Evolutionary conservation across 2,113 vertebrate species (phyloP), one percentile per base, ranked within the genome.

Genomic region (Prunella fulvescens): DNA sequence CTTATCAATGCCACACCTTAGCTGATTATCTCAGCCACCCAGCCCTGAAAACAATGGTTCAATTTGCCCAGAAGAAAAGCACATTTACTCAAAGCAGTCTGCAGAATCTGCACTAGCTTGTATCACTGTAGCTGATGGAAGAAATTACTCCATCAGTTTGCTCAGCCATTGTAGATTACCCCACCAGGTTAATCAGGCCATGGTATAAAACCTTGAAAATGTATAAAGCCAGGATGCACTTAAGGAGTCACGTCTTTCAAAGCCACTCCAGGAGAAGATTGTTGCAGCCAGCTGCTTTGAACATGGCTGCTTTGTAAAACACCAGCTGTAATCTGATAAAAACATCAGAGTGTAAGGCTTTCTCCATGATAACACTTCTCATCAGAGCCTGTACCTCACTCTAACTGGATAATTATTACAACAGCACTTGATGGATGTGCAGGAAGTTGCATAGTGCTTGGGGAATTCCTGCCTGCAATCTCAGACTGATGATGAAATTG

Each of bases 321-420:
- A 82, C 19, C 72, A 85, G 65, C 57, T 69, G 26, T 70, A 96
- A 95, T 93, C 60, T 74, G 62, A 80, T 73, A 92, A 94, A 91
- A 54, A n/a, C 31, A 64, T 45, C 0, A 3, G 76, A 58, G 60
- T 78, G 44, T 81, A 93, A 84, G 72, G 29, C 53, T 82, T 89
- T 86, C 58, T 88, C 40, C 22, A 17, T 26, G 25, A 64, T 40
- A 67, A 37, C 15, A 0, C 20, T 66, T 74, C 40, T 93, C 47
- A 81, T 91, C 78, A 66, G 64, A 95, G 72, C 35, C 29, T 22
- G 19, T 23, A 62, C 45, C 86, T 92, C 28, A 1, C n/a, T 82
- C 48, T 71, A 88, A 67, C 31, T 92, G 35, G 31, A 37, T 76
- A 90, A 95, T 95, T 93, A 96, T 31, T 79, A 47, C 1, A 96